Base-by-base conservation (phyloP, 2,113 vertebrate species). In the Petaurus breviceps region DNA sequence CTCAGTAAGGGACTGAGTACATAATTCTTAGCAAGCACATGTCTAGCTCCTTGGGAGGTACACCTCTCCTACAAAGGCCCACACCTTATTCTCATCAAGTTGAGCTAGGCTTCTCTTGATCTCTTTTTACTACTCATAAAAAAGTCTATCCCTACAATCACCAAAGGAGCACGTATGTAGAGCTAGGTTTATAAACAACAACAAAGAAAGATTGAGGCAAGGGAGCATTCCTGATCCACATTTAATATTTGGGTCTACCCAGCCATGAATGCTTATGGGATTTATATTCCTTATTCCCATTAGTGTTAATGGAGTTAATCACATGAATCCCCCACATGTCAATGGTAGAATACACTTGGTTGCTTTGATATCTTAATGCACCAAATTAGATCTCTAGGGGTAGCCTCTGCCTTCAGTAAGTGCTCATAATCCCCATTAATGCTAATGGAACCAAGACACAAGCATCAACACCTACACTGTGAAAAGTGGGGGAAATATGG, bases 291-390 rank as follows among this genome's bases (percentile, higher is more conserved):
- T 95, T 53, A 91, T 96, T 97, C 95, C 96, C 90, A 95, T 97
- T 90, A 4, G 92, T 95, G 93, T 96, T 98, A 98, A 98, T 98
- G 97, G 98, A 97, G 97, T 98, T 97, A 98, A 90, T 97, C 90
- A 9, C 90, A 97, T 92, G 93, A 98, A 97, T 95, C 96, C 95
- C 68, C 95, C 55, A 93, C 0, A 0, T 0, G 2, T 94, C 0
- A 0, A n/a, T 93, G 90, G 91, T 94, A 96, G 92, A 57, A 94
- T 96, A 94, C 0, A 0, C 95, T 97, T 95, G 0, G 0, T 8
- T 97, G 97, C 96, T 97, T 95, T 98, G 95, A 97, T 97, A 96
- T 96, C 97, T 91, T 97, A 89, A 77, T 94, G 37, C 94, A 97
- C 7, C 51, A 98, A 97, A 97, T 97, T 96, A 94, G 94, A 53